Base-by-base conservation (phyloP, 1,140 invertebrate species). In the Hycleus phaleratus region DNA sequence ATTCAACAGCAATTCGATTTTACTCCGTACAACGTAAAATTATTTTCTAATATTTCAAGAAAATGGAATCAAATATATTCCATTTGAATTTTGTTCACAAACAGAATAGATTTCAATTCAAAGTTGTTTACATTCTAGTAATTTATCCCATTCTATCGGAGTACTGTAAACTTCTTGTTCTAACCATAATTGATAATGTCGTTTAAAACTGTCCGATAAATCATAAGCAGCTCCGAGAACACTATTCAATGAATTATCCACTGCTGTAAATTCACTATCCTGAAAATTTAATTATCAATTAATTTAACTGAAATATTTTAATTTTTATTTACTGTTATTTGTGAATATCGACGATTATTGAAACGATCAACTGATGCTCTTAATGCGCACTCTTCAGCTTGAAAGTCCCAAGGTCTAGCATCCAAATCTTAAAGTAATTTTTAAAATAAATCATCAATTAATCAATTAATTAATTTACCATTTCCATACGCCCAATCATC, bases 401-500 rank as follows among this genome's bases (percentile, higher is more conserved):
- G 97, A 72, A 98, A 99, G 75, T 99, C 96, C 93, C 94, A 98
- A 3, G 95, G 95, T 63, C 93, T 81, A 4, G 94, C 93, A 80
- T 98, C 95, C 63, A 98, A 83, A 81, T 99, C 93, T 87, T 66
- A 26, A 73, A 65, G 32, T 49, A 56, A 24, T 43, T 53, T 52
- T 46, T 39, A 59, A 44, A 65, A 56, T 42, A 54, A 51, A 60
- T 51, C 7, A 56, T 12, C 1, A 12, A 12, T 12, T 12, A 18
- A 18, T 18, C 1, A 18, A 18, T 18, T 18, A 18, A 18, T 18
- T 56, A 26, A 50, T 61, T 73, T 77, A 87, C 85, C 88, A 81
- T 99, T 99, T 38, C 96, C 97, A 82, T 93, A 99, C 9, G 97
- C 97, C 97, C 97, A 99, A 73, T 99, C 97, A 77, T 99, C 97